Percentiles rank a stretch among this genome's conserved stretches.
Evolutionary conservation across 2,888 invertebrate genomes (phyloP).

Genomic region (Polyommatus iphigenia): DNA sequence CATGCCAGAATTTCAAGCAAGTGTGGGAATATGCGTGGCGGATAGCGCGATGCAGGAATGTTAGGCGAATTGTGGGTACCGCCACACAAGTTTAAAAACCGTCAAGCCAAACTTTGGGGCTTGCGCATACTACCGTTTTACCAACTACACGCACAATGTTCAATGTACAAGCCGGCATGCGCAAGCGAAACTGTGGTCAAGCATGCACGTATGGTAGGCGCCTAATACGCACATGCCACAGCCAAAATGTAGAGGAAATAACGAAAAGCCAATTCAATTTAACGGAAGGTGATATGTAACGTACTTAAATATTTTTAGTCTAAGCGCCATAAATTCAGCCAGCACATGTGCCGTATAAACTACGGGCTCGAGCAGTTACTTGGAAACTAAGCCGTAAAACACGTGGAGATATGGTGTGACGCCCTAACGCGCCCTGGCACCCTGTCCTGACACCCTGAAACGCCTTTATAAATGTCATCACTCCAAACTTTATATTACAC

Average conservation of each 20-base stretch:
- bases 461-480: conserved; percentile 64
- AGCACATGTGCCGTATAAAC: conserved; percentile 50
- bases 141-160: too few species aligned
- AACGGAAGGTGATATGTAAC: conserved; percentile 21
- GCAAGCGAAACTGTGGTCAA: too few species aligned
- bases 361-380: conserved; percentile 51
- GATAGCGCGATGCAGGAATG: too few species aligned
- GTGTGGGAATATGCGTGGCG: too few species aligned
- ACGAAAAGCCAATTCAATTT: conserved; percentile 12
- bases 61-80: too few species aligned
- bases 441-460: conserved; percentile 48
- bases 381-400: conserved; percentile 58
- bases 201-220: too few species aligned
- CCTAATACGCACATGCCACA: too few species aligned
- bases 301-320: conserved; percentile 34
- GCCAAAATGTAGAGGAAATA: not conserved
- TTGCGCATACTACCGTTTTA: too few species aligned
- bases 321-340: conserved; percentile 44
- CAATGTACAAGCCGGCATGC: too few species aligned
- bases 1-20: too few species aligned
- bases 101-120: too few species aligned
- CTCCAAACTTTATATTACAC: conserved; percentile 48
- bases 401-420: conserved; percentile 66
- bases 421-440: conserved; percentile 38
- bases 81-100: too few species aligned